These are phyloP conservation scores for Taenioides sp. DNA, from an alignment of 2,797 vertebrate genomes.

Conservation along the genomic window DNA sequence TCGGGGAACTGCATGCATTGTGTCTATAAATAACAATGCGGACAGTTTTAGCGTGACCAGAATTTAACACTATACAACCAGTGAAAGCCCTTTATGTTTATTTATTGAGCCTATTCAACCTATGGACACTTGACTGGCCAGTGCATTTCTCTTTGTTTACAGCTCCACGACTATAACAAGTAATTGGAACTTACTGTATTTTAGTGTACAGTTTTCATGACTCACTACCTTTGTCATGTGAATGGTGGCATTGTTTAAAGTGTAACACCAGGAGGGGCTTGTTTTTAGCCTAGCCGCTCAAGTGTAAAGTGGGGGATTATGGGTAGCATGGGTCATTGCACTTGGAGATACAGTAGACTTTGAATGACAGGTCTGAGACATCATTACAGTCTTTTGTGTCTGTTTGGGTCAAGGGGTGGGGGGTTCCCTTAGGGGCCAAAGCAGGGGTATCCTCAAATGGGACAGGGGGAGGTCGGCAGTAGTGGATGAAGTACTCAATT, in stretches of 20 bases:
- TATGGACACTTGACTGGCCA: neutral
- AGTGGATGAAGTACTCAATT: no score
- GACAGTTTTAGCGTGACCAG: neutral
- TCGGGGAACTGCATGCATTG: no score
- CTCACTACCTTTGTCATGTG: neutral
- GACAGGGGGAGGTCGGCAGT: neutral
- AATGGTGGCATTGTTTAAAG: slow-evolving; percentile 6
- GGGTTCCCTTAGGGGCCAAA: neutral
- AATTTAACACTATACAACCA: neutral
- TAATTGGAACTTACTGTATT: slow-evolving; percentile 1
- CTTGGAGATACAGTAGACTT: slow-evolving; percentile 17
- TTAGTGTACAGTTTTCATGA: slow-evolving; percentile 1
- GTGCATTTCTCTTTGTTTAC: slow-evolving; percentile 5
- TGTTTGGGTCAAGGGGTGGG: slow-evolving; percentile 6
- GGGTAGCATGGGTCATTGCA: slow-evolving; percentile 48
- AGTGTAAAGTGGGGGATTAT: slow-evolving; percentile 52
- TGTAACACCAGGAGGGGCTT: slow-evolving; percentile 59
- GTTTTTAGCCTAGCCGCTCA: slow-evolving; percentile 50
- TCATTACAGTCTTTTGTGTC: slow-evolving; percentile 22
- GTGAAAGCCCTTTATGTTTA: neutral
- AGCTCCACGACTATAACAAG: neutral
- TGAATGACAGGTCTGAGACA: slow-evolving; percentile 12
- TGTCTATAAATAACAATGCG: neutral
- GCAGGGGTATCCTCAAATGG: neutral
- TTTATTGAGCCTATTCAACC: neutral